Evolutionary conservation across 2,113 vertebrate genomes (phyloP), one percentile per base, ranked within the genome.

Genomic region (Cacatua alba): DNA sequence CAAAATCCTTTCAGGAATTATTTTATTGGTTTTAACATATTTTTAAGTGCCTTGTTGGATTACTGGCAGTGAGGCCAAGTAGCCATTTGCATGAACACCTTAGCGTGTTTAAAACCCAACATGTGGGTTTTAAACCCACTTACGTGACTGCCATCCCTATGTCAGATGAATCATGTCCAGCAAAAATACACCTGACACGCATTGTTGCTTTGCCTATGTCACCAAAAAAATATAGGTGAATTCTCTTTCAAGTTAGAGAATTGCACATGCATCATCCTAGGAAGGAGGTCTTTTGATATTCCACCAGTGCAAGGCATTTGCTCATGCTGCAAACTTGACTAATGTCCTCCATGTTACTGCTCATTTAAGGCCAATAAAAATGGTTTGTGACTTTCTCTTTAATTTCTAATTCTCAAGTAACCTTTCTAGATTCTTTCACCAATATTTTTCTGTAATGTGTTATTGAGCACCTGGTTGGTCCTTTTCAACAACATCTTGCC

Each of bases 181-280:
- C 23, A 67, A 67, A 84, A 75, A 35, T 33, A 62, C 2, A 57
- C 5, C 35, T 74, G 53, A 26, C 6, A 13, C 13, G 24, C 43
- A 29, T n/a, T 2, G 1, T 75, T 41, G 7, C 62, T 83, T 71
- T 26, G n/a, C 7, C 23, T 82, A 43, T 59, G 70, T 63, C 88
- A 48, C 49, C 26, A 63, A 83, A 83, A 77, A 64, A 80, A 49
- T 20, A 41, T 4, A 44, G 10, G 68, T 18, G 4, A 39, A n/a
- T 75, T 87, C 20, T 74, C 8, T 17, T n/a, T 69, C 43, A 46
- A 0, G 48, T 62, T 46, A 48, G 62, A 78, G 48, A 67, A 35
- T 35, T 82, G 23, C 25, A 39, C 1, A 1, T 17, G 10, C 19
- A 17, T 21, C 5, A 6, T 31, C 7, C n/a, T 82, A 4, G 4